A percentile compares a stretch with the other conserved stretches of the same genome.
Conservation (phyloP, 92 coral and sea anemone species). For the Bergia puertoricense region DNA sequence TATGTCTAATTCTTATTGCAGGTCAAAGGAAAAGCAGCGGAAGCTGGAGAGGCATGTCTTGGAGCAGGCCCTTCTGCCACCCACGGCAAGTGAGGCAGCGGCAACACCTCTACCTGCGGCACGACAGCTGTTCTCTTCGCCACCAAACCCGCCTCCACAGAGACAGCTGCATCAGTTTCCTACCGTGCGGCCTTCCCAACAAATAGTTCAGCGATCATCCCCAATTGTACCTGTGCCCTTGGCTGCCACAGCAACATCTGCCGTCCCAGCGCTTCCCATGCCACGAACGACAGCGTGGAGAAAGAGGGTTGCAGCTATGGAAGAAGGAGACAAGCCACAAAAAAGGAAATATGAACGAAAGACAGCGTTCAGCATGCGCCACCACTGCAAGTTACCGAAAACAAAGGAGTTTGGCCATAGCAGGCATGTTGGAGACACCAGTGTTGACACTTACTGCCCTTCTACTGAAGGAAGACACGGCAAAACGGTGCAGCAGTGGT, state of each 20-base stretch:
- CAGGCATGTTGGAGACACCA: not conserved
- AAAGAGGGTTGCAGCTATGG: conserved; percentile 6
- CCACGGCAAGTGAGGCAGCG: no score
- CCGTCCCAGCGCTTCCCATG: not conserved
- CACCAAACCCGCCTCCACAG: not conserved
- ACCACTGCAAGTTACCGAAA: no score
- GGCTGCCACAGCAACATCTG: not conserved
- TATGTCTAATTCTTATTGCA: no score
- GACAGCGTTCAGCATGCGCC: no score
- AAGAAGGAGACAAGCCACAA: no score
- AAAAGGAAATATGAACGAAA: no score
- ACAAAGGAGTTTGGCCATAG: no score
- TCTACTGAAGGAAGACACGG: conserved; percentile 2
- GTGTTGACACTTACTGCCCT: not conserved
- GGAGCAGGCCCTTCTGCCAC: no score
- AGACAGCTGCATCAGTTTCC: not conserved
- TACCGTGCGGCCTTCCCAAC: not conserved
- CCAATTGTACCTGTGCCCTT: not conserved
- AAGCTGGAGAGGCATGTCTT: no score
- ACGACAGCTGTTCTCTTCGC: no score
- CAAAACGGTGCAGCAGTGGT: conserved; percentile 7
- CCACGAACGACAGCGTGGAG: conserved; percentile 20
- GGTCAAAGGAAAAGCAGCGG: no score
- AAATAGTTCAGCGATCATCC: not conserved
- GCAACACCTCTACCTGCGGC: no score